These are phyloP conservation scores for Cydia fagiglandana DNA, from an alignment of 1,140 invertebrate genomes.

Conservation along the genomic window DNA sequence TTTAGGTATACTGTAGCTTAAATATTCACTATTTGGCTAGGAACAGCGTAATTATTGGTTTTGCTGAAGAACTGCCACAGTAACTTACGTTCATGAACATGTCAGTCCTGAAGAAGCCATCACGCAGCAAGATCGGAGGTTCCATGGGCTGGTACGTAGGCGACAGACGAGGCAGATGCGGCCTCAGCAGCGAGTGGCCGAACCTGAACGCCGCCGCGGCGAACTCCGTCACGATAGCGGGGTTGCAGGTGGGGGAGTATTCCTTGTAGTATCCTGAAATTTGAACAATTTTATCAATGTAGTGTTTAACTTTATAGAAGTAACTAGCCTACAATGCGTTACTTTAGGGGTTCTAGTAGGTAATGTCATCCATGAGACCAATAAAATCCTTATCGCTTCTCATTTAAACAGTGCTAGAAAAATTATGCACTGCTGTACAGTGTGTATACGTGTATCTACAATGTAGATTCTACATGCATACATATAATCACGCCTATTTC, in stretches of 20 bases:
- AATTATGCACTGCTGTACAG: no score
- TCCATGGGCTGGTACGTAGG: slow-evolving; percentile 88
- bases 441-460: no score
- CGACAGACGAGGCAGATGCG: slow-evolving; percentile 91
- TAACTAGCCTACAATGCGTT: not conserved
- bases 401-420: no score
- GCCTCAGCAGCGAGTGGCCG: slow-evolving; percentile 95
- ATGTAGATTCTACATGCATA: no score
- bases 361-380: no score
- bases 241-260: slow-evolving; percentile 95
- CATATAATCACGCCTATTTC: no score
- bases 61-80: not conserved
- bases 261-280: slow-evolving; percentile 93
- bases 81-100: slow-evolving; percentile 85
- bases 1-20: no score
- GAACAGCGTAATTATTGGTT: no score
- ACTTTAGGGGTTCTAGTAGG: no score
- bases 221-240: slow-evolving; percentile 96
- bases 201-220: slow-evolving; percentile 95
- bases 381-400: no score
- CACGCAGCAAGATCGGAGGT: slow-evolving; percentile 90
- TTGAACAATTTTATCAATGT: not conserved
- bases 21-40: no score
- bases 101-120: slow-evolving; percentile 97
- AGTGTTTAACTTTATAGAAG: not conserved